These are phyloP conservation scores for Anas bahamensis DNA, from an alignment of 2,797 vertebrate species.

Conservation along the genomic window DNA sequence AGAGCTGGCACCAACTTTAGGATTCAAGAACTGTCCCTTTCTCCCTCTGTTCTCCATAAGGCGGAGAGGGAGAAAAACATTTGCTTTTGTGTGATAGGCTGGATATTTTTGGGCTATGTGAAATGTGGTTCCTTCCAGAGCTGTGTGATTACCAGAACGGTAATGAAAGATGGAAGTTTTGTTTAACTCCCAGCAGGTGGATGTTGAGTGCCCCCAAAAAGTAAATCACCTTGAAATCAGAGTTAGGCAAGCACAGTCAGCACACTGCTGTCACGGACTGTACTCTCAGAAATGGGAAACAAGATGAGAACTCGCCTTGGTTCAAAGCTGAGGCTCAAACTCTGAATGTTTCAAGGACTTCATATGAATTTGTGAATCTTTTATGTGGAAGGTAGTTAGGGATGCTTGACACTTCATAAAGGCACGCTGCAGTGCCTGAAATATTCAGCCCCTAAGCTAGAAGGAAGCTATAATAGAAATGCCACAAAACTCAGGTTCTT, in stretches of 20 bases:
- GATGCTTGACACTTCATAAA: neutral
- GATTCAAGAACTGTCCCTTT: neutral
- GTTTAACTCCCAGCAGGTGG: slow-evolving; percentile 12
- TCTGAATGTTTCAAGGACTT: slow-evolving; percentile 14
- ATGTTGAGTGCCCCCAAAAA: neutral
- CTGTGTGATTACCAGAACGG: neutral
- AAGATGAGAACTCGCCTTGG: neutral
- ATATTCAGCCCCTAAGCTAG: neutral
- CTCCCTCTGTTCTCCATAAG: neutral
- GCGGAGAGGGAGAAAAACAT: neutral
- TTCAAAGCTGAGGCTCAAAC: slow-evolving; percentile 16
- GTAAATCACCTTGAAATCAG: slow-evolving; percentile 30
- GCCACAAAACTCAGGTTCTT: neutral
- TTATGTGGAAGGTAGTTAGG: neutral
- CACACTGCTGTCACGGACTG: neutral
- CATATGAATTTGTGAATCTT: neutral
- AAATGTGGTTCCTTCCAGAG: neutral
- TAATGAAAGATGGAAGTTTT: neutral
- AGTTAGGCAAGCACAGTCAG: neutral
- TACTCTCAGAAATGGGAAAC: neutral
- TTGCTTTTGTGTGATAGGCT: neutral
- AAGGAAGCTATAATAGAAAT: neutral
- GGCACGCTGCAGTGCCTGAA: neutral
- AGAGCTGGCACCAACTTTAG: neutral
- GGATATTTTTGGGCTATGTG: neutral